These are phyloP conservation scores for Micronisus gabar DNA, from an alignment of 2,113 vertebrate species.

Conservation along the genomic window DNA sequence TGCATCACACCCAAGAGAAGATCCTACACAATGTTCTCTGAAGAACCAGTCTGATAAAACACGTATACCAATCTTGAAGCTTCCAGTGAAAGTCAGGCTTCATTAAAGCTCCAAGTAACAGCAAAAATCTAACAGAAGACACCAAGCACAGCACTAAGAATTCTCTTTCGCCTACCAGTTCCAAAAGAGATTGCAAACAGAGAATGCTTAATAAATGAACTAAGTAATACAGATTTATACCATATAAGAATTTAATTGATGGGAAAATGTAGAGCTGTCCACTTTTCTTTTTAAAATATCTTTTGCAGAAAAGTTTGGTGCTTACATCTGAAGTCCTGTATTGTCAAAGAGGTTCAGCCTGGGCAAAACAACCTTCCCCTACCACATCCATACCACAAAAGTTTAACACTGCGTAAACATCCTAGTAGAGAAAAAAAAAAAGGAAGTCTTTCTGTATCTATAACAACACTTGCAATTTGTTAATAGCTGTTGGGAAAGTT, in stretches of 20 bases:
- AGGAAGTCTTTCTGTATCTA: neutral
- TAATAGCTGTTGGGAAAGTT: neutral
- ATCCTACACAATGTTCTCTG: neutral
- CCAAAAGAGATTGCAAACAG: neutral
- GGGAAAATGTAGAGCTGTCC: neutral
- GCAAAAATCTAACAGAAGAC: neutral
- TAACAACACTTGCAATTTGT: neutral
- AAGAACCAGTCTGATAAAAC: neutral
- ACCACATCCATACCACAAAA: rapidly evolving
- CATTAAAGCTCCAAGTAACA: neutral
- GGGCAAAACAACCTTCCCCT: neutral
- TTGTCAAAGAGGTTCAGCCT: neutral
- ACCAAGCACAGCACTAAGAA: neutral
- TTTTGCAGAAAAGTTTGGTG: neutral
- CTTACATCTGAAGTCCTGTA: neutral
- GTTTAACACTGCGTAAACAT: neutral
- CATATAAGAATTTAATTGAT: neutral
- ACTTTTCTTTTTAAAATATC: neutral
- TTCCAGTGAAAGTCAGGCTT: neutral
- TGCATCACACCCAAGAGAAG: neutral
- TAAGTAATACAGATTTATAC: neutral
- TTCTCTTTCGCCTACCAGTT: neutral
- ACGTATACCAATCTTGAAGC: neutral
- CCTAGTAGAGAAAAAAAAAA: neutral
- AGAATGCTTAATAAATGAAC: neutral